A percentile compares a stretch with the other conserved stretches of the same genome.
phyloP scores from a whole-genome alignment of 35 echinoderm and acorn worm genomes.

The Apostichopus japonicus region DNA sequence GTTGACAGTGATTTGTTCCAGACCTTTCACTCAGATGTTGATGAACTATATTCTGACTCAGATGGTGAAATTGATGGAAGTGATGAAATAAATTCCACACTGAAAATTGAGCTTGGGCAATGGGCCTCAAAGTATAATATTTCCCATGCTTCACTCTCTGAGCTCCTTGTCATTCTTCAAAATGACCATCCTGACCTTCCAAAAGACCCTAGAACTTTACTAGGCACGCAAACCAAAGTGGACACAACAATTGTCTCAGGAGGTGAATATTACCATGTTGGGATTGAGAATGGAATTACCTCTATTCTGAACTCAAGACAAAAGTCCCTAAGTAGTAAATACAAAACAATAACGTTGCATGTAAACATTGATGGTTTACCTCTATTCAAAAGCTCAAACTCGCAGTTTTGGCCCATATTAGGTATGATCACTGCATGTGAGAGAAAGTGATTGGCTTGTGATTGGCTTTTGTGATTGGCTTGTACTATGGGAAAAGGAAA shows the following conservation, averaged over 20 bases:
- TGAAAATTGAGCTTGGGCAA: neutral
- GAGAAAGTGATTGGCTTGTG: constrained; percentile 16
- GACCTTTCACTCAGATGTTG: neutral
- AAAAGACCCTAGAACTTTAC: constrained; percentile 12
- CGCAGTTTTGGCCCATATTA: constrained; percentile 41
- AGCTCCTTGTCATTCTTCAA: neutral
- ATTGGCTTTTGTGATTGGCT: constrained; percentile 60
- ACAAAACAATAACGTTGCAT: neutral
- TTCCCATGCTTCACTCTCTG: neutral
- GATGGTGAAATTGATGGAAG: neutral
- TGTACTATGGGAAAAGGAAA: constrained; percentile 55
- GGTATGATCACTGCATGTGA: neutral
- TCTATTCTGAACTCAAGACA: neutral
- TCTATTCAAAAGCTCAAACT: constrained; percentile 34
- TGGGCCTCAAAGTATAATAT: too few relatives aligned
- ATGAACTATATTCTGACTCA: too few relatives aligned
- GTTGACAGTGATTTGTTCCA: neutral
- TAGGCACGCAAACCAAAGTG: neutral
- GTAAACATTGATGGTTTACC: constrained; percentile 43
- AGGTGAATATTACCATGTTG: constrained; percentile 49
- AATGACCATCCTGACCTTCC: constrained; percentile 24
- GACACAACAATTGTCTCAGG: constrained; percentile 16
- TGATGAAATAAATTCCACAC: neutral
- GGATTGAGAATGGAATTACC: constrained; percentile 4
- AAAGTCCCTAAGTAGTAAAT: neutral